Evolutionary conservation across 2,797 vertebrate genomes (phyloP).

Genomic region (Enteromius afrohamiltoni): DNA sequence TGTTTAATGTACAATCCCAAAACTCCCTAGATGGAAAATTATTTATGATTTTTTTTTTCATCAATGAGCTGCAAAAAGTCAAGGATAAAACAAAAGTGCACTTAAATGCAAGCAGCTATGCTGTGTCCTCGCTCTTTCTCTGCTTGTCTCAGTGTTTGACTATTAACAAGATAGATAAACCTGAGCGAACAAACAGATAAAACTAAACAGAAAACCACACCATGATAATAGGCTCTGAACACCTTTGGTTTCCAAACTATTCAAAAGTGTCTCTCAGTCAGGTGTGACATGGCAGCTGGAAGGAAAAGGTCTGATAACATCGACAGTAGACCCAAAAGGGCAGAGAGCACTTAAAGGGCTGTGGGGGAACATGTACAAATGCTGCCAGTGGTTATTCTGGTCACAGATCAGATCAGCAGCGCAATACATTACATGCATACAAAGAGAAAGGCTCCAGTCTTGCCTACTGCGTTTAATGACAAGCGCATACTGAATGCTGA

Average conservation of each 20-base stretch:
- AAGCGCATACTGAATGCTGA: neutral
- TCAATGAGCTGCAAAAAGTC: no score
- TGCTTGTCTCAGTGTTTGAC: neutral
- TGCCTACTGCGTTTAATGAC: neutral
- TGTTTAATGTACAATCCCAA: neutral
- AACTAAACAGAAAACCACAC: conserved; percentile 6
- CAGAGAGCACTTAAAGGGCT: conserved; percentile 24
- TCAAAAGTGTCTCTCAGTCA: conserved; percentile 35
- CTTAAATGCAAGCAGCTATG: neutral
- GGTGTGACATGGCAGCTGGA: conserved; percentile 15
- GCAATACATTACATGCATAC: neutral
- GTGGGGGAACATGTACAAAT: neutral
- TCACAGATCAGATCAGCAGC: conserved; percentile 21
- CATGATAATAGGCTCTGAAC: conserved; percentile 18
- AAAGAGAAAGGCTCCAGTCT: conserved; percentile 3
- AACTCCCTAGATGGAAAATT: neutral
- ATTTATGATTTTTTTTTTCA: no score
- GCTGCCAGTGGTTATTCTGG: conserved; percentile 33
- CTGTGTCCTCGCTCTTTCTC: neutral
- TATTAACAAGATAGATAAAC: conserved; percentile 21
- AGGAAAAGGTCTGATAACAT: conserved; percentile 43
- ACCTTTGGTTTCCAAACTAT: conserved; percentile 38
- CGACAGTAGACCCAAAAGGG: conserved; percentile 21
- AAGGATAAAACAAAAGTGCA: neutral
- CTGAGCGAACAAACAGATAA: neutral